These are phyloP conservation scores for Chamaea fasciata DNA, from an alignment of 2,113 vertebrate species.

Conservation along the genomic window DNA sequence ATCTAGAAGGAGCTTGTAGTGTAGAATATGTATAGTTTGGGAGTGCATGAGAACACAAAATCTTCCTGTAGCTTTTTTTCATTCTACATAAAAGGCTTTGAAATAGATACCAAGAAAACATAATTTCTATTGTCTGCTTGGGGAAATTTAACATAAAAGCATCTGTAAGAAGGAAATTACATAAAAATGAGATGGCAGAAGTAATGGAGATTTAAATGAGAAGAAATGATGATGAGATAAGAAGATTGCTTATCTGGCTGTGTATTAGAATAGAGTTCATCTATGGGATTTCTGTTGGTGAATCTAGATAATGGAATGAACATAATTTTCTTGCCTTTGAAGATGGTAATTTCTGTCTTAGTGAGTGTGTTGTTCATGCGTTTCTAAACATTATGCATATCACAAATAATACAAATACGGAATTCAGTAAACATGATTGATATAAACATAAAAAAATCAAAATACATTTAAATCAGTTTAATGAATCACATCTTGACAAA, in stretches of 20 bases:
- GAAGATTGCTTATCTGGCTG: background rate
- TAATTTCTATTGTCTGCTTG: background rate
- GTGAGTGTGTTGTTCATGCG: background rate
- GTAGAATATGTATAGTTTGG: background rate
- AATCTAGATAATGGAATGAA: background rate
- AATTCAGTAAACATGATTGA: background rate
- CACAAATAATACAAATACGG: background rate
- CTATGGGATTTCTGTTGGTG: background rate
- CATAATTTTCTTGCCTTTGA: background rate
- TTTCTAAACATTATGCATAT: background rate
- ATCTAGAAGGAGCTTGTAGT: background rate
- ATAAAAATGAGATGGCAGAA: constrained; percentile 9
- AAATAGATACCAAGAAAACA: background rate
- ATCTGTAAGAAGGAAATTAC: background rate
- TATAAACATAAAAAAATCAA: background rate
- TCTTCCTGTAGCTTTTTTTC: background rate
- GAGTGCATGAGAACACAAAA: background rate
- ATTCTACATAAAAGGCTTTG: background rate
- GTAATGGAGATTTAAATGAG: constrained; percentile 15
- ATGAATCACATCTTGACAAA: background rate
- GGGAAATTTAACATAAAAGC: background rate
- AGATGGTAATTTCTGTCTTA: background rate
- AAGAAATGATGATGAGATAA: background rate
- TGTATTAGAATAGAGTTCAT: background rate
- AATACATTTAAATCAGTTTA: background rate